Evolutionary conservation across 1,140 invertebrate genomes (phyloP).

Genomic region (Hylaeus anthracinus): DNA sequence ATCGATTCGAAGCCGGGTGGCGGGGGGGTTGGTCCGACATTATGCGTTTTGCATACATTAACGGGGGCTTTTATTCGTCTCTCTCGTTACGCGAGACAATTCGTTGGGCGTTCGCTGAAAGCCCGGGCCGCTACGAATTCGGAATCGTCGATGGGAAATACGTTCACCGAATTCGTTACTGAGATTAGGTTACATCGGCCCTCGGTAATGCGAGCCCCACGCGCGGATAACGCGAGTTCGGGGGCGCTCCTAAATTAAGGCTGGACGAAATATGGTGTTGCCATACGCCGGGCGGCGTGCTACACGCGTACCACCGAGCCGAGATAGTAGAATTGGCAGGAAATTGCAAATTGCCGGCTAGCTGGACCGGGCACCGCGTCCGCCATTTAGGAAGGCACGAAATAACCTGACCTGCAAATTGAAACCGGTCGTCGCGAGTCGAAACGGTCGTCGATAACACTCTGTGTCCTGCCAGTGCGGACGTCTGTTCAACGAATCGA

Average conservation of each 20-base stretch:
- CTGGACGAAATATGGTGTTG: slow-evolving; percentile 57
- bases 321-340: slow-evolving; percentile 73
- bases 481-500: too few species aligned
- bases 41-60: slow-evolving; percentile 44
- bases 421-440: slow-evolving; percentile 65
- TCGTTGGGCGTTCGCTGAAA: background rate
- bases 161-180: slow-evolving; percentile 55
- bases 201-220: slow-evolving; percentile 34
- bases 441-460: slow-evolving; percentile 50
- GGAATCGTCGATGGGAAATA: slow-evolving; percentile 41
- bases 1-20: background rate
- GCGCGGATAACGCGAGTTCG: slow-evolving; percentile 30
- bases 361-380: slow-evolving; percentile 50
- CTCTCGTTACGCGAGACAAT: slow-evolving; percentile 24
- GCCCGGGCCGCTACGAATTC: slow-evolving; percentile 26
- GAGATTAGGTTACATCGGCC: slow-evolving; percentile 51
- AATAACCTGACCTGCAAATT: slow-evolving; percentile 74
- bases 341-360: slow-evolving; percentile 77
- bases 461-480: too few species aligned
- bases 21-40: background rate
- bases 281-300: slow-evolving; percentile 28
- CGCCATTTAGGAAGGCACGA: slow-evolving; percentile 63
- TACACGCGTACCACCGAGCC: slow-evolving; percentile 43
- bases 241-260: slow-evolving; percentile 53
- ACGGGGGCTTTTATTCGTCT: slow-evolving; percentile 15